These are phyloP conservation scores for Phymastichus coffea DNA, from an alignment of 1,140 invertebrate genomes.

Conservation along the genomic window DNA sequence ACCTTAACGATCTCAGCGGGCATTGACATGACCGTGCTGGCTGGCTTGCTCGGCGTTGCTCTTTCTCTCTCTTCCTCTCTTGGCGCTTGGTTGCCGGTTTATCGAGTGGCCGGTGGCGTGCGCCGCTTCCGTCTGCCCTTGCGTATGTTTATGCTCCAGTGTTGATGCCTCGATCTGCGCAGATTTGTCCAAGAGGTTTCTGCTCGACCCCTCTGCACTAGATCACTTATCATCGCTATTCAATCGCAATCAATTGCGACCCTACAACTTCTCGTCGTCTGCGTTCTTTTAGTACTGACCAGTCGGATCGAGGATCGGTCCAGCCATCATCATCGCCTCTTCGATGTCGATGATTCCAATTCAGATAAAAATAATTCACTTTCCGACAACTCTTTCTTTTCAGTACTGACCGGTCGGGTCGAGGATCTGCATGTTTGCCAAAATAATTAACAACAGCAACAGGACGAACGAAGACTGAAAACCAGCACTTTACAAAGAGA, in stretches of 20 bases:
- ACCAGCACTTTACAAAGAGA: not conserved
- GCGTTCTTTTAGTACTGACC: slow-evolving; percentile 34
- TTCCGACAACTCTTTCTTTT: slow-evolving; percentile 10
- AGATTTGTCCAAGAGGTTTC: slow-evolving; percentile 52
- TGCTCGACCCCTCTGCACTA: slow-evolving; percentile 46
- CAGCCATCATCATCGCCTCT: slow-evolving; percentile 29
- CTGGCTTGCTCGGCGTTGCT: slow-evolving; percentile 14
- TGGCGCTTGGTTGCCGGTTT: not conserved
- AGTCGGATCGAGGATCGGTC: slow-evolving; percentile 34
- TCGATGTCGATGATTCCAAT: too few species aligned
- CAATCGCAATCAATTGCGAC: slow-evolving; percentile 16
- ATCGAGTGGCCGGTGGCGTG: slow-evolving; percentile 28
- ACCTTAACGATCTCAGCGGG: slow-evolving; percentile 31
- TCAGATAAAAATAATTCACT: too few species aligned
- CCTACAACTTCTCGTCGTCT: not conserved
- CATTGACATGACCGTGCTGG: slow-evolving; percentile 28
- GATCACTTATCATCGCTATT: not conserved
- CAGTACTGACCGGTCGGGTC: slow-evolving; percentile 46
- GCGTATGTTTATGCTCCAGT: slow-evolving; percentile 56
- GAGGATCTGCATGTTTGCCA: slow-evolving; percentile 36
- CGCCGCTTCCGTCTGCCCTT: slow-evolving; percentile 47
- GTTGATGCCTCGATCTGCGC: slow-evolving; percentile 46
- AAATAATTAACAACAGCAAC: not conserved
- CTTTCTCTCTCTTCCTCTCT: slow-evolving; percentile 19
- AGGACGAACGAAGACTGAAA: slow-evolving; percentile 11